phyloP scores from a whole-genome alignment of 1,140 invertebrate species.

The Plutomurus gul region DNA sequence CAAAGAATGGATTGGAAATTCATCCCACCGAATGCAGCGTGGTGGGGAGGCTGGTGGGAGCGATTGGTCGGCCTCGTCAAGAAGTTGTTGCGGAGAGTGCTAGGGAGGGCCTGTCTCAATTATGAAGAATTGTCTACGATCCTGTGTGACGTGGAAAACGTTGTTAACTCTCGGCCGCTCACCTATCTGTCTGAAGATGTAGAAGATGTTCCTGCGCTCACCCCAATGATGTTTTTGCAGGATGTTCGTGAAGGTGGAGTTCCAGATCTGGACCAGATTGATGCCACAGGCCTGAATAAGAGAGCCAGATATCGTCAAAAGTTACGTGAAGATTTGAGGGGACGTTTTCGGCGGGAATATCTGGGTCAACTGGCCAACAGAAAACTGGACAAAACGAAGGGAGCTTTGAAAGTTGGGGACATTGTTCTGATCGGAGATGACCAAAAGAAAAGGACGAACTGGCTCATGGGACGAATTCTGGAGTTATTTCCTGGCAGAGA shows the following conservation, averaged over 20 bases:
- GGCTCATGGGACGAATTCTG: slow-evolving; percentile 11
- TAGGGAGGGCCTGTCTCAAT: slow-evolving; percentile 53
- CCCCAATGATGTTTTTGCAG: slow-evolving; percentile 31
- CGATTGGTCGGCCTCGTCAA: slow-evolving; percentile 54
- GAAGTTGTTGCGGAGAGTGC: slow-evolving; percentile 42
- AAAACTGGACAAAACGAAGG: background rate
- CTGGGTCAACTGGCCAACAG: background rate
- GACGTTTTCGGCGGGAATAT: background rate
- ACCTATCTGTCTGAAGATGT: slow-evolving; percentile 55
- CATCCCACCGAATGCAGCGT: slow-evolving; percentile 54
- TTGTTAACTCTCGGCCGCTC: slow-evolving; percentile 56
- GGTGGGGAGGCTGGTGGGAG: slow-evolving; percentile 57
- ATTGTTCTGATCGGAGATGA: background rate
- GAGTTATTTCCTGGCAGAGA: slow-evolving; percentile 34
- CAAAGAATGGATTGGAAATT: slow-evolving; percentile 50
- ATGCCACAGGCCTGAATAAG: background rate
- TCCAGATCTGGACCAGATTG: background rate
- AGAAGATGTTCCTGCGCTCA: slow-evolving; percentile 41
- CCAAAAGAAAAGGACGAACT: background rate
- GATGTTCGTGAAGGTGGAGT: background rate
- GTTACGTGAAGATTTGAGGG: slow-evolving; percentile 10
- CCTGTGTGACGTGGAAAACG: slow-evolving; percentile 55
- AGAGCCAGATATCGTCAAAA: background rate
- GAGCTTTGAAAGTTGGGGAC: background rate
- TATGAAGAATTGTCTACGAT: slow-evolving; percentile 56